Percentiles rank a stretch among this genome's conserved stretches.
Conservation (phyloP, 2,888 invertebrate species). For the Rhamnusium bicolor region DNA sequence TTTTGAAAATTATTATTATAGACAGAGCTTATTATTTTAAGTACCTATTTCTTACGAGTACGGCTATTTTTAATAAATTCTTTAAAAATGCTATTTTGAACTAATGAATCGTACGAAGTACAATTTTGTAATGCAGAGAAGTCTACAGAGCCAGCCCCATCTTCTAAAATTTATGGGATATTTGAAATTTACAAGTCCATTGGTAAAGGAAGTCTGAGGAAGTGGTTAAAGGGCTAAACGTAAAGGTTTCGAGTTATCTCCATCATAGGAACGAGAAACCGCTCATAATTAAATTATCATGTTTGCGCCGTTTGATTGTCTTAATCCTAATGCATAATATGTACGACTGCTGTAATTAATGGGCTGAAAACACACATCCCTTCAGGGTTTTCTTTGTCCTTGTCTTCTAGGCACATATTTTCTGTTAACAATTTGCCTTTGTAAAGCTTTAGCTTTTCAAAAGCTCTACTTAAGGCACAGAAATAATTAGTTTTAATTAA, state of each 20-base stretch:
- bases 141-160: not conserved
- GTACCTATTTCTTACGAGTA: too few relatives aligned
- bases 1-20: too few relatives aligned
- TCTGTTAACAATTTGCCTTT: constrained; percentile 25
- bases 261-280: constrained; percentile 32
- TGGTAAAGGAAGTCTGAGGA: not conserved
- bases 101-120: too few relatives aligned
- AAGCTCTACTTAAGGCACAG: constrained; percentile 21
- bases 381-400: constrained; percentile 43
- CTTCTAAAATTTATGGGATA: constrained; percentile 13
- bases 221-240: not conserved
- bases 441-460: constrained; percentile 29
- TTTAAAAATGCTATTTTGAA: too few relatives aligned
- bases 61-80: too few relatives aligned
- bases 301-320: constrained; percentile 48
- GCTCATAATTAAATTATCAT: constrained; percentile 46
- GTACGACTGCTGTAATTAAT: constrained; percentile 49
- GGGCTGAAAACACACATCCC: constrained; percentile 44
- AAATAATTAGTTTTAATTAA: constrained; percentile 41
- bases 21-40: too few relatives aligned
- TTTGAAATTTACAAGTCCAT: constrained; percentile 11
- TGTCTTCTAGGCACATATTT: constrained; percentile 30
- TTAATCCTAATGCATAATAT: constrained; percentile 48
- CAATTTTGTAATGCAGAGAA: not conserved
- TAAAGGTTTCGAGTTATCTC: constrained; percentile 19